These are phyloP conservation scores for Dipodomys ordii DNA, from an alignment of 2,113 vertebrate genomes.

Conservation along the genomic window DNA sequence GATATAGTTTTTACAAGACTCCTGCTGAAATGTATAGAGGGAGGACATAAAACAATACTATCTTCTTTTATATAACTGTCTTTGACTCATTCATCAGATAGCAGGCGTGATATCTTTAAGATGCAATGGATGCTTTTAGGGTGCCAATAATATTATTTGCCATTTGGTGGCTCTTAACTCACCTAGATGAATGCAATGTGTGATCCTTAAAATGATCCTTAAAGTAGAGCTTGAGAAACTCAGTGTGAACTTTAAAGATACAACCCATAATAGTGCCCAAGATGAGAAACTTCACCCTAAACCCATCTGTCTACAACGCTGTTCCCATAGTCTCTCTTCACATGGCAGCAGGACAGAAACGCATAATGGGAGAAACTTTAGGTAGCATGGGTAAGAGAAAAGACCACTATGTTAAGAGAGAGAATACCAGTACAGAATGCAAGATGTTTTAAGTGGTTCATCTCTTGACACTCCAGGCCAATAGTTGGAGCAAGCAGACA, in stretches of 20 bases:
- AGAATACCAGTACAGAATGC: neutral
- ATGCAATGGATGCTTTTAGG: neutral
- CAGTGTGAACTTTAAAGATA: conserved; percentile 18
- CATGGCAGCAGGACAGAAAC: neutral
- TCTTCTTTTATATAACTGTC: neutral
- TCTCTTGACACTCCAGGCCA: neutral
- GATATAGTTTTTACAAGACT: neutral
- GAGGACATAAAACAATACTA: neutral
- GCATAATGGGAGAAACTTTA: neutral
- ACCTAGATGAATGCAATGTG: conserved; percentile 4
- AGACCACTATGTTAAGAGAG: conserved; percentile 14
- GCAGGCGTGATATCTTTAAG: conserved; percentile 15
- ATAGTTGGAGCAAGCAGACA: conserved; percentile 4
- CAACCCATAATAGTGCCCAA: neutral
- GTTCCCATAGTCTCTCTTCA: conserved; percentile 35
- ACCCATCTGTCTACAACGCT: neutral
- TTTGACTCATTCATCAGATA: neutral
- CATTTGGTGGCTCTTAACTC: conserved; percentile 14
- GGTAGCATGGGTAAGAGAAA: neutral
- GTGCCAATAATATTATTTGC: neutral
- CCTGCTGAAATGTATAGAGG: neutral
- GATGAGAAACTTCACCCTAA: neutral
- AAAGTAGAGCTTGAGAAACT: conserved; percentile 1
- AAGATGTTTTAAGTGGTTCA: conserved; percentile 26
- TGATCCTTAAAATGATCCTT: conserved; percentile 31